Evolutionary conservation across 2,888 invertebrate species (phyloP).

Genomic region (Cenopis cana): DNA sequence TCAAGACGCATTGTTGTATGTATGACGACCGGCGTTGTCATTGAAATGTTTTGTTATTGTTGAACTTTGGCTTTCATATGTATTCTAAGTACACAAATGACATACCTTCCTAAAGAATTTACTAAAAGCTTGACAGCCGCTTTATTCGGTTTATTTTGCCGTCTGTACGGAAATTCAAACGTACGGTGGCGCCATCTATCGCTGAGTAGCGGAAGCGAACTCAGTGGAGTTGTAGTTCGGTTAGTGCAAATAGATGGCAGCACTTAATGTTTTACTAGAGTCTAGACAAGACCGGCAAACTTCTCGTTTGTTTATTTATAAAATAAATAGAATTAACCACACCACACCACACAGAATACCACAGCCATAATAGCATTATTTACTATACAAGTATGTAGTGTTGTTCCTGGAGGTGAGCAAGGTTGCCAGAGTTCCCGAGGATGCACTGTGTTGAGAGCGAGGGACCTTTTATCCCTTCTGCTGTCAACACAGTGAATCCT

Average conservation of each 20-base stretch:
- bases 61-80: constrained; percentile 18
- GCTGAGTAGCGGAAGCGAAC: constrained; percentile 58
- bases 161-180: neutral
- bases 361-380: no score
- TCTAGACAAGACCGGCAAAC: neutral
- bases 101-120: neutral
- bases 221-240: neutral
- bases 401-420: no score
- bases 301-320: neutral
- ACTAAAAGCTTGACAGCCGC: neutral
- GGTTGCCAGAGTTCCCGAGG: no score
- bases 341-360: no score
- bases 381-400: no score
- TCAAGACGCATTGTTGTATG: constrained; percentile 62
- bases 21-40: constrained; percentile 24
- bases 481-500: no score
- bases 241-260: constrained; percentile 19
- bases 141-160: neutral
- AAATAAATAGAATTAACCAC: no score
- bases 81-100: neutral
- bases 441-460: no score
- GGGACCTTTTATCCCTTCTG: no score
- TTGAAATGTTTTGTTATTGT: constrained; percentile 41
- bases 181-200: constrained; percentile 61
- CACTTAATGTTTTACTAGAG: neutral